Evolutionary conservation across 2,797 vertebrate species (phyloP).

Genomic region (Oryzias sinensis): DNA sequence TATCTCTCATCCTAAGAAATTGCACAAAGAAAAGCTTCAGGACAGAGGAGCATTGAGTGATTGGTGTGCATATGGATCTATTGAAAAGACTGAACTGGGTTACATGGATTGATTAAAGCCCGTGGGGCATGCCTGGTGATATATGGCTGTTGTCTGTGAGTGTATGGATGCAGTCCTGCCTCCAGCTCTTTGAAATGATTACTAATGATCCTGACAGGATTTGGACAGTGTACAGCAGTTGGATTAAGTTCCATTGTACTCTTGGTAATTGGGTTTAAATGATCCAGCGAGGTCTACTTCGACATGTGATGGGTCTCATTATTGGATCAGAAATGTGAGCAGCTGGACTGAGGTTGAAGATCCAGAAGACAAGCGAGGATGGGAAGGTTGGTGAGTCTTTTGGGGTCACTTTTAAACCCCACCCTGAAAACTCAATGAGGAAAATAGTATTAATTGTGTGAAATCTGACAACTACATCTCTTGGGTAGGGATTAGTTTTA

Average conservation of each 20-base stretch:
- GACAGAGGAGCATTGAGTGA: conserved; percentile 56
- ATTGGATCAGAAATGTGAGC: conserved; percentile 54
- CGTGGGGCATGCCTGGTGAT: conserved; percentile 45
- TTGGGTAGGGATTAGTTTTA: conserved; percentile 51
- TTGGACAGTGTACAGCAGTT: conserved; percentile 49
- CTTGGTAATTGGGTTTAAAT: conserved; percentile 68
- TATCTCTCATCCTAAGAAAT: conserved; percentile 40
- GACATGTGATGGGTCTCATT: conserved; percentile 35
- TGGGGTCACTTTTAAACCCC: conserved; percentile 16
- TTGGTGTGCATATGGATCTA: conserved; percentile 56
- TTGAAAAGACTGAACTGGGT: conserved; percentile 51
- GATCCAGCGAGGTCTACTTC: conserved; percentile 44
- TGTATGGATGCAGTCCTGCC: conserved; percentile 46
- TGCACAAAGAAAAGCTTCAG: conserved; percentile 64
- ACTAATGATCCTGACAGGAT: conserved; percentile 64
- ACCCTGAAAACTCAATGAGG: conserved; percentile 10
- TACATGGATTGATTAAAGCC: conserved; percentile 66
- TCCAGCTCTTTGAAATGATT: conserved; percentile 59
- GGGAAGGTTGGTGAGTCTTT: conserved; percentile 15
- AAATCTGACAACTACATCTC: conserved; percentile 33
- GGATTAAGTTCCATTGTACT: conserved; percentile 61
- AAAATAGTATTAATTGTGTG: conserved; percentile 22
- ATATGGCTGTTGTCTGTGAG: conserved; percentile 47
- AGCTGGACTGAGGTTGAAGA: conserved; percentile 23
- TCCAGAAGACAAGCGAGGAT: conserved; percentile 23